A percentile compares a stretch with the other conserved stretches of the same genome.
Evolutionary conservation across 2,113 vertebrate genomes (phyloP).

Genomic region (Archocentrus centrarchus): DNA sequence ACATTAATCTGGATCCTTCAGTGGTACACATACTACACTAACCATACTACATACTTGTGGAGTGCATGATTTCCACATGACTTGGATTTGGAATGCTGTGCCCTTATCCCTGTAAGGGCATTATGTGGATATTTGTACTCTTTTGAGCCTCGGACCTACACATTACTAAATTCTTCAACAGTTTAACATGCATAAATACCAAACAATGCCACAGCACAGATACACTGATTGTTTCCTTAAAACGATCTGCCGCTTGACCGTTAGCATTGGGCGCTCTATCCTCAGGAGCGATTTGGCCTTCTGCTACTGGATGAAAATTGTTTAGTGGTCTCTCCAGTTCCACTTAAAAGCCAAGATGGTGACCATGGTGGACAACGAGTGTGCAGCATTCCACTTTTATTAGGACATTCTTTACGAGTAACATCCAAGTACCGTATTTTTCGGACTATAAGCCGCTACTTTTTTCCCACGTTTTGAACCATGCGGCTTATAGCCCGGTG

Average conservation of each 20-base stretch:
- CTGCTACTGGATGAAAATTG: not conserved
- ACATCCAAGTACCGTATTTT: too few species aligned
- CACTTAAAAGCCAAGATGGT: not conserved
- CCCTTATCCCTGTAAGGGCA: not conserved
- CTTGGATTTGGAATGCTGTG: not conserved
- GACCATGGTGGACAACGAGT: accelerated
- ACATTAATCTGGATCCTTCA: not conserved
- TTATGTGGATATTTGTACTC: not conserved
- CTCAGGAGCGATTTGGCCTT: not conserved
- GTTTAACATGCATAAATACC: not conserved
- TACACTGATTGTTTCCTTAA: not conserved
- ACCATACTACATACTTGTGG: not conserved
- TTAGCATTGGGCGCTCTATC: not conserved
- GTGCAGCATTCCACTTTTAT: not conserved
- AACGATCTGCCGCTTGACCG: not conserved
- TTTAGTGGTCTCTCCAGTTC: not conserved
- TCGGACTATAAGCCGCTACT: too few species aligned
- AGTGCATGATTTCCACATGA: not conserved
- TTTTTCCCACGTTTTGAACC: too few species aligned
- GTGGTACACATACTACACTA: not conserved
- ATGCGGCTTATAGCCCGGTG: too few species aligned
- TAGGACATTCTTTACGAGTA: not conserved
- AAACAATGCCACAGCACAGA: accelerated
- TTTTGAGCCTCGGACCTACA: not conserved
- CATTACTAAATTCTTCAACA: not conserved